Conservation (phyloP, 2,888 invertebrate genomes). For the Thalpophila matura region DNA sequence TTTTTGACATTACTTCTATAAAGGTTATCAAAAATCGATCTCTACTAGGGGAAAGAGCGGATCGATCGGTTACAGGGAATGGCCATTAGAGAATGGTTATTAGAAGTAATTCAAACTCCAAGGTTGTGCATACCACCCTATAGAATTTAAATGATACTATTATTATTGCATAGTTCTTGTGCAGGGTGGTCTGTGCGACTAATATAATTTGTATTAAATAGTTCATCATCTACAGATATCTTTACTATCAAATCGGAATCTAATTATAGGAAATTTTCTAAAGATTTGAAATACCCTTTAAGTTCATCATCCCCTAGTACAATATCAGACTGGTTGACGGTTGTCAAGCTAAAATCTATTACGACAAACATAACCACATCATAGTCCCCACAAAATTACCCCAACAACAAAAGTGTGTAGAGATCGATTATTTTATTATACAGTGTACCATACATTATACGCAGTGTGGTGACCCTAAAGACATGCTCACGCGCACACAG, state of each 20-base stretch:
- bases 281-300: neutral
- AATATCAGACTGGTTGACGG: neutral
- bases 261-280: neutral
- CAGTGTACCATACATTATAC: slow-evolving; percentile 3
- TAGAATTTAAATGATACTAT: neutral
- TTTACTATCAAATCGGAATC: neutral
- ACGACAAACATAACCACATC: neutral
- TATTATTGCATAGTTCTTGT: neutral
- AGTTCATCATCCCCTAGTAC: neutral
- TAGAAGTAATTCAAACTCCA: neutral
- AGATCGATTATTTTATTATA: slow-evolving; percentile 29
- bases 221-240: neutral
- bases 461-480: slow-evolving; percentile 38
- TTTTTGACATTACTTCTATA: no score
- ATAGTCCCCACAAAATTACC: slow-evolving; percentile 1
- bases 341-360: neutral
- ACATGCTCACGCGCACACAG: slow-evolving; percentile 34
- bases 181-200: neutral
- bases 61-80: no score
- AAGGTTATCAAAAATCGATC: no score
- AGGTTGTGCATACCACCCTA: neutral
- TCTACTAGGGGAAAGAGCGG: no score
- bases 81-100: no score
- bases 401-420: slow-evolving; percentile 16
- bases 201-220: neutral